Conservation (phyloP, 2,797 vertebrate species). For the Neosilurus mollespiculum region DNA sequence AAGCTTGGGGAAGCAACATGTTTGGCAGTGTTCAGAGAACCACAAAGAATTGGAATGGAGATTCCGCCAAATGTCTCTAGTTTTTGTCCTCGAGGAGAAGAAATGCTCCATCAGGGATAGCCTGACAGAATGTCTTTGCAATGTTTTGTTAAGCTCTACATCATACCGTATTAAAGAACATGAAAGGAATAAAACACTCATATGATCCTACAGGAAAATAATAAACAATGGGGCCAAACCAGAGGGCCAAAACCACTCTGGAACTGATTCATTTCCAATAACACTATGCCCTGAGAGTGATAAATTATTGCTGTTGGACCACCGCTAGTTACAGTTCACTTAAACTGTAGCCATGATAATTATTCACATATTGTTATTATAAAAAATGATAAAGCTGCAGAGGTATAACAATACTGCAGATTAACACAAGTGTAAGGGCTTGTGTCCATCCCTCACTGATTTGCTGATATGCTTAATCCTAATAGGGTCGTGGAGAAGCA, state of each 20-base stretch:
- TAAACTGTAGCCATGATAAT: no score
- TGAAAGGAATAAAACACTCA: not conserved
- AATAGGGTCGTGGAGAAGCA: no score
- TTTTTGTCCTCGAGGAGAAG: constrained; percentile 18
- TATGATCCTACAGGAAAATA: not conserved
- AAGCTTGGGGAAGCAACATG: constrained; percentile 14
- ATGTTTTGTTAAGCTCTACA: constrained; percentile 18
- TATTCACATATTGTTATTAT: not conserved
- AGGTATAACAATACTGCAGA: not conserved
- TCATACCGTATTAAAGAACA: not conserved
- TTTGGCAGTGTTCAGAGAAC: constrained; percentile 28
- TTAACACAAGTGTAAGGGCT: not conserved
- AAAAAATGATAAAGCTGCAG: not conserved
- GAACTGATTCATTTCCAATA: not conserved
- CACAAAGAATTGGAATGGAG: not conserved
- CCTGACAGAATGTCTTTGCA: constrained; percentile 16
- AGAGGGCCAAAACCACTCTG: not conserved
- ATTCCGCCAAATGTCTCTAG: constrained; percentile 15
- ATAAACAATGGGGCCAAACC: not conserved
- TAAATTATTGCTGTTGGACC: not conserved
- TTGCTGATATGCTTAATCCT: no score
- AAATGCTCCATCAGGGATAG: constrained; percentile 6
- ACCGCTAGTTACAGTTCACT: not conserved
- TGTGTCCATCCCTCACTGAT: no score
- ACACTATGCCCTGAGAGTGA: not conserved